Conservation (phyloP, 2,888 invertebrate genomes). For the Poecilus cupreus region DNA sequence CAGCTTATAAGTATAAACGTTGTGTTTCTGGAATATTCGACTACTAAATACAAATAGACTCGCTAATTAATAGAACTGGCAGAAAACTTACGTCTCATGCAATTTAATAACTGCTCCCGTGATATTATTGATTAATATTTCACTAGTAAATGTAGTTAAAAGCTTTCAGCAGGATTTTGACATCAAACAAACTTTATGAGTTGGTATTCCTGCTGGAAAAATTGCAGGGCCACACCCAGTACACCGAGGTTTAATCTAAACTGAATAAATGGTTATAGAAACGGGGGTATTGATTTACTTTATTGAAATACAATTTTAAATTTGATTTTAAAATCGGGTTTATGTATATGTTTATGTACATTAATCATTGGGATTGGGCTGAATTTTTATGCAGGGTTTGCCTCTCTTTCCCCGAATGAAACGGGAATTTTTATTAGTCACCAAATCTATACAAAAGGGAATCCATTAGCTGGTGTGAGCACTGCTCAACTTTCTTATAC, state of each 20-base stretch:
- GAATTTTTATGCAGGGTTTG: neutral
- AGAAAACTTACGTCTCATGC: slow-evolving; percentile 7
- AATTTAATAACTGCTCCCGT: neutral
- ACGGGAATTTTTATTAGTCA: too few species aligned
- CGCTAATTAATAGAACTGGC: neutral
- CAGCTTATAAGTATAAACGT: too few species aligned
- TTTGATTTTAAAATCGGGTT: neutral
- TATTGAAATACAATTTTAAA: neutral
- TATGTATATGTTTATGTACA: too few species aligned
- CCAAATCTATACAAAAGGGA: too few species aligned
- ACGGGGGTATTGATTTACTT: neutral
- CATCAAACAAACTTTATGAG: slow-evolving; percentile 28
- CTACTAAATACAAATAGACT: neutral
- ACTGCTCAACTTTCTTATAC: too few species aligned
- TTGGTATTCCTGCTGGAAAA: neutral
- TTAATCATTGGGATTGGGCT: neutral
- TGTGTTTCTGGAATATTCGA: neutral
- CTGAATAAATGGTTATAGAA: neutral
- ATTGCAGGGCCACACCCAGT: neutral
- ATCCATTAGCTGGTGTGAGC: too few species aligned
- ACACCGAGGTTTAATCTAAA: neutral
- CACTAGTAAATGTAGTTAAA: neutral
- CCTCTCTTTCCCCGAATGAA: too few species aligned
- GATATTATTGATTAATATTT: slow-evolving; percentile 13
- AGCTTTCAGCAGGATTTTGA: slow-evolving; percentile 6